phyloP scores from a whole-genome alignment of 2,888 invertebrate genomes.

The Pherbina coryleti region DNA sequence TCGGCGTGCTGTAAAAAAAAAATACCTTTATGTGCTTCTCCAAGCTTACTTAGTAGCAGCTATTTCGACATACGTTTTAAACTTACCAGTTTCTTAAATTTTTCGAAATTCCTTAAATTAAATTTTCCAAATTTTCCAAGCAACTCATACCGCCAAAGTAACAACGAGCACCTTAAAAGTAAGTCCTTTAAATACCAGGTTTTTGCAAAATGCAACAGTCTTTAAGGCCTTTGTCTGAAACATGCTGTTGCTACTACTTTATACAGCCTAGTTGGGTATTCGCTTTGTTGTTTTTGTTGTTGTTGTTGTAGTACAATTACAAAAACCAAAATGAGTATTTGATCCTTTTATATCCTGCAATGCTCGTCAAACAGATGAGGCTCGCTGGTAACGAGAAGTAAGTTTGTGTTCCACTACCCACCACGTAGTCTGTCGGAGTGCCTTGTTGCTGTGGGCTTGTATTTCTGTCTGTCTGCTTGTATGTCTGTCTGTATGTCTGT shows the following conservation, averaged over 20 bases:
- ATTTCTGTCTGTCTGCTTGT: conserved; percentile 1
- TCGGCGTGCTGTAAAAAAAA: no score
- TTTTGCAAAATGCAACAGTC: conserved; percentile 33
- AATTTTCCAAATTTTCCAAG: no score
- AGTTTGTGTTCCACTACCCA: neutral
- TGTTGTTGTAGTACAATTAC: conserved; percentile 42
- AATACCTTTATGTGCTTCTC: no score
- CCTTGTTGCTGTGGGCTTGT: neutral
- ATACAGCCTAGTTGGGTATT: neutral
- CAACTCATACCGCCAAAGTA: no score
- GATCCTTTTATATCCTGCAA: conserved; percentile 57
- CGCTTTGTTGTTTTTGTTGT: neutral
- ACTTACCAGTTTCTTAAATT: no score
- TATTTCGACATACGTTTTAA: no score
- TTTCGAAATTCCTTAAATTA: no score
- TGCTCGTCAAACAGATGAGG: conserved; percentile 56
- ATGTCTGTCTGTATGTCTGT: conserved; percentile 26
- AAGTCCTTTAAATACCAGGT: neutral
- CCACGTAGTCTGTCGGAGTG: no score
- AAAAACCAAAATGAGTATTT: conserved; percentile 53
- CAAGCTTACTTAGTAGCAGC: no score
- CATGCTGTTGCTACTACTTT: neutral
- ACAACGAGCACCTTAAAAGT: no score
- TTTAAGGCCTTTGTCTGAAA: neutral
- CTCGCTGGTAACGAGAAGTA: conserved; percentile 36